phyloP scores from a whole-genome alignment of 2,113 vertebrate species.

The Erythrocercus mccallii region DNA sequence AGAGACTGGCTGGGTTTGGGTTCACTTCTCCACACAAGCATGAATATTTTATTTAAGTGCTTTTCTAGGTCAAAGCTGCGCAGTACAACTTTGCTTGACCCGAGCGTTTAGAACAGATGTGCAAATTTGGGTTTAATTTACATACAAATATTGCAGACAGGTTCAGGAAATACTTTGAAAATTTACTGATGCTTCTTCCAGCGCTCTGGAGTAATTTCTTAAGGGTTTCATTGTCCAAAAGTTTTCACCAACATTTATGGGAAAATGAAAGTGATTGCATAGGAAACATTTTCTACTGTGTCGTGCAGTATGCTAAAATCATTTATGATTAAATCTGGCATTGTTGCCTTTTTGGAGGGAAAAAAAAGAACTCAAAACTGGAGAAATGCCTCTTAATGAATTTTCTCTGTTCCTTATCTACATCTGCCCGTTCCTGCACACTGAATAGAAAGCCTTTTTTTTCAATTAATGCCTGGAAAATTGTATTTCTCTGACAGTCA shows the following conservation, averaged over 20 bases:
- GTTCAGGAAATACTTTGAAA: not conserved
- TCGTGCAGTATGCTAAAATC: not conserved
- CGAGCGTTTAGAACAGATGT: not conserved
- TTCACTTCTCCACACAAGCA: not conserved
- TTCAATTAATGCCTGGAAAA: constrained; percentile 31
- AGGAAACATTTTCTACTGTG: not conserved
- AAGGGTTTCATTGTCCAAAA: not conserved
- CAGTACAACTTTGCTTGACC: not conserved
- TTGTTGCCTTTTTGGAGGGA: not conserved
- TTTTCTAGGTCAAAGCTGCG: not conserved
- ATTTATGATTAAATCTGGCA: not conserved
- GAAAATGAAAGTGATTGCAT: not conserved
- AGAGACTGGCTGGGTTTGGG: not conserved
- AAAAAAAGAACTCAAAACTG: not conserved
- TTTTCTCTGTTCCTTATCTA: constrained; percentile 18
- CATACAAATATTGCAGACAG: not conserved
- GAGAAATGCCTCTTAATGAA: constrained; percentile 17
- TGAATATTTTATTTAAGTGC: not conserved
- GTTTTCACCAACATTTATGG: not conserved
- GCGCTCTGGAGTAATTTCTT: not conserved
- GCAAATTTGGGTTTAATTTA: not conserved
- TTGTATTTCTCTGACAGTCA: constrained; percentile 26
- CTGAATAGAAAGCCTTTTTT: not conserved
- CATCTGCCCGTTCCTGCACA: not conserved
- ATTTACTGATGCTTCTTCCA: not conserved